phyloP scores from a whole-genome alignment of 2,888 invertebrate genomes.

The Oscheius sp. region DNA sequence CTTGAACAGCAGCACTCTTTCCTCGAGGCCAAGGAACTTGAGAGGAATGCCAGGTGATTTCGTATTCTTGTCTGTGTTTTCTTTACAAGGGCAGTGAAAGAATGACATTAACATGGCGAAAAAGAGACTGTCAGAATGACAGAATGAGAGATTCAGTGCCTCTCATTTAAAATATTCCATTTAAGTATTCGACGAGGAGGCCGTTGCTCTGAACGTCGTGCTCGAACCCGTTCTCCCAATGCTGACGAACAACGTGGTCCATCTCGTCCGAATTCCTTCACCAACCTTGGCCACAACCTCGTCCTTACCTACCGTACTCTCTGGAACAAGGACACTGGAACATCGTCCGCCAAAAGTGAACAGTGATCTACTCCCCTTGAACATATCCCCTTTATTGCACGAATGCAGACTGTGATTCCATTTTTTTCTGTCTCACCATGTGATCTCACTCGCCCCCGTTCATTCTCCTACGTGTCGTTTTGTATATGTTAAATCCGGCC shows the following conservation, averaged over 20 bases:
- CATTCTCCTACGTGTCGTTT: too few relatives aligned
- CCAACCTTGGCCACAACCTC: conserved; percentile 71
- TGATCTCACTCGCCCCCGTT: too few relatives aligned
- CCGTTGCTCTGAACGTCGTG: conserved; percentile 57
- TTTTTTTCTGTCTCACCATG: too few relatives aligned
- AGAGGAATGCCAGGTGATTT: conserved; percentile 31
- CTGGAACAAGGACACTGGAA: conserved; percentile 43
- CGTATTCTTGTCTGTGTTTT: neutral
- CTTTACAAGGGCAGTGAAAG: neutral
- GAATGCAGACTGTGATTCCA: too few relatives aligned
- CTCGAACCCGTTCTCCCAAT: conserved; percentile 65
- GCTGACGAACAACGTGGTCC: conserved; percentile 44
- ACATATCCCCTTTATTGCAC: conserved; percentile 13
- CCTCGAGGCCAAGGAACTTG: conserved; percentile 27
- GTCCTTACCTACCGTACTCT: conserved; percentile 64
- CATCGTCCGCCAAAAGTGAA: conserved; percentile 13
- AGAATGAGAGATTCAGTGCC: neutral
- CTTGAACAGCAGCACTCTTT: conserved; percentile 48
- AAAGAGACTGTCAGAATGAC: too few relatives aligned
- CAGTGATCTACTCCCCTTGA: neutral
- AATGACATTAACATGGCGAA: too few relatives aligned
- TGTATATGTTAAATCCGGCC: too few relatives aligned
- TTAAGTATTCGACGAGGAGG: conserved; percentile 51
- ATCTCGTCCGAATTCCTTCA: conserved; percentile 69
- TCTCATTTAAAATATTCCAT: neutral